A percentile compares a stretch with the other conserved stretches of the same genome.
Evolutionary conservation across 2,797 vertebrate genomes (phyloP).

Genomic region (Loriculus beryllinus): DNA sequence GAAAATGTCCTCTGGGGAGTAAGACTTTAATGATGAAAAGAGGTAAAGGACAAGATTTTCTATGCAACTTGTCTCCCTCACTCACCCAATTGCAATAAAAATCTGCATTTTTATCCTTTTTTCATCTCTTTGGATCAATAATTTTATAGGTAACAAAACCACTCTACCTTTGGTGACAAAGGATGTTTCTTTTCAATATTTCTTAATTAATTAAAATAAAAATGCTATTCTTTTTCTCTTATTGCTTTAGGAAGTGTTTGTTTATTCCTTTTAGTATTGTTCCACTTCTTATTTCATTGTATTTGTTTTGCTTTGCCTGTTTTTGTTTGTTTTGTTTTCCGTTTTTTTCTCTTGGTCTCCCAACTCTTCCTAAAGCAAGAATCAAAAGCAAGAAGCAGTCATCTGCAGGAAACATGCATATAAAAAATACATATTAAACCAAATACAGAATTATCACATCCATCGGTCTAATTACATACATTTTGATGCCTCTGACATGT

Average conservation of each 20-base stretch:
- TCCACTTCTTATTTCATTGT: background rate
- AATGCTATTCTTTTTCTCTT: background rate
- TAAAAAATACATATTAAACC: background rate
- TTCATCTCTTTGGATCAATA: background rate
- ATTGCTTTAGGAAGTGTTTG: background rate
- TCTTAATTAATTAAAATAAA: background rate
- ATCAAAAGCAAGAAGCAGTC: background rate
- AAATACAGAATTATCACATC: background rate
- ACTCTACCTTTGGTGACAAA: background rate
- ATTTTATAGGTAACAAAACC: background rate
- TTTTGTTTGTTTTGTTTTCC: background rate
- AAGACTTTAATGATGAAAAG: background rate
- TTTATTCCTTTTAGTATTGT: background rate
- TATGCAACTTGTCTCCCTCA: accelerated
- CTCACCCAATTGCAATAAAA: background rate
- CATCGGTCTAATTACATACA: background rate
- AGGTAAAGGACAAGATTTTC: background rate
- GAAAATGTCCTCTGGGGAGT: background rate
- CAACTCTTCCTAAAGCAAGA: background rate
- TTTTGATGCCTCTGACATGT: background rate
- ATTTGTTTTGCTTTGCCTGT: background rate
- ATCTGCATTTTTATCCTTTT: background rate
- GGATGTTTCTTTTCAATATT: background rate
- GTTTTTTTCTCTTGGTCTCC: background rate
- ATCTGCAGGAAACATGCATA: background rate